phyloP scores from a whole-genome alignment of 2,113 vertebrate genomes.

The Tupaia tana region DNA sequence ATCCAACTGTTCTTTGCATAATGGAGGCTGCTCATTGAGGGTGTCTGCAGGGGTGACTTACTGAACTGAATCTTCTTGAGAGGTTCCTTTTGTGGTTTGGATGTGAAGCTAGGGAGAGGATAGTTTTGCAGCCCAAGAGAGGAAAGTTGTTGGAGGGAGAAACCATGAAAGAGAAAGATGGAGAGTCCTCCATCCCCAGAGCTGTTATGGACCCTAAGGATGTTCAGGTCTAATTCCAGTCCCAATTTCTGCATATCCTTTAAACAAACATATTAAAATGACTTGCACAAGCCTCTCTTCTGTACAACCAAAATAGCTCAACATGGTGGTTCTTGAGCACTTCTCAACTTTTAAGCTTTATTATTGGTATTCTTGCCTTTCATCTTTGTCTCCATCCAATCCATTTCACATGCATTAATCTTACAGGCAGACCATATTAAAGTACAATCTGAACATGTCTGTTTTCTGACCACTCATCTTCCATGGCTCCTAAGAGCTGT shows the following conservation, averaged over 20 bases:
- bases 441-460: background rate
- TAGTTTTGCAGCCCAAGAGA: background rate
- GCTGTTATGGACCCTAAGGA: background rate
- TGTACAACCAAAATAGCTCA: background rate
- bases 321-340: background rate
- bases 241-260: background rate
- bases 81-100: background rate
- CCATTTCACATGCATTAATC: background rate
- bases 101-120: slow-evolving; percentile 6
- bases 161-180: background rate
- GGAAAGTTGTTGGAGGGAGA: background rate
- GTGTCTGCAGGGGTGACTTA: background rate
- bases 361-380: background rate
- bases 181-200: background rate
- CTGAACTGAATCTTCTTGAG: slow-evolving; percentile 32
- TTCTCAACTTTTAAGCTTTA: background rate
- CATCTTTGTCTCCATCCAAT: background rate
- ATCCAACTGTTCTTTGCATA: background rate
- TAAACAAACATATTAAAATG: background rate
- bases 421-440: background rate
- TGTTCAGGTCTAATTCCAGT: background rate
- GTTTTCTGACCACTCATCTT: background rate
- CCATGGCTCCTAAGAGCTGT: background rate
- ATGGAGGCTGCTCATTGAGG: background rate
- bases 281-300: background rate